phyloP scores from a whole-genome alignment of 2,888 invertebrate genomes.

The Hofmannophila pseudospretella region DNA sequence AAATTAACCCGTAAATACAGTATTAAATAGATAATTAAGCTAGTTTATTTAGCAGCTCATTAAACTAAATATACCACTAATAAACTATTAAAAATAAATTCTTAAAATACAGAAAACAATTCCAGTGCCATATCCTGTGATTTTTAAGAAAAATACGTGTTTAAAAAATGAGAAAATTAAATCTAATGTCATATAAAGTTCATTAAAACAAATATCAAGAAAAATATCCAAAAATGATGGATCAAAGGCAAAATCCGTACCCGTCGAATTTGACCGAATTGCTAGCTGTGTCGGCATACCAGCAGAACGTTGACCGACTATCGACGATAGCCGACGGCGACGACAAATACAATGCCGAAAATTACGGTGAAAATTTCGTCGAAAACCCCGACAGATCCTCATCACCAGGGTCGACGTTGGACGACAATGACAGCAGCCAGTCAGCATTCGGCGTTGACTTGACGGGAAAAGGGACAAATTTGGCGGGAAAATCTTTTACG shows the following conservation, averaged over 20 bases:
- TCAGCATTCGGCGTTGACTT: constrained; percentile 64
- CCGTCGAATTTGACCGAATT: constrained; percentile 57
- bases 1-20: constrained; percentile 20
- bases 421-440: constrained; percentile 58
- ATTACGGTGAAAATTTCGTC: constrained; percentile 32
- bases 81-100: constrained; percentile 15
- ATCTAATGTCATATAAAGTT: constrained; percentile 25
- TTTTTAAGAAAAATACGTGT: constrained; percentile 1
- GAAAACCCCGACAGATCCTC: constrained; percentile 49
- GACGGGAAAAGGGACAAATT: constrained; percentile 60
- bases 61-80: constrained; percentile 13
- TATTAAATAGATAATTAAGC: constrained; percentile 8
- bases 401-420: constrained; percentile 57
- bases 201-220: constrained; percentile 16
- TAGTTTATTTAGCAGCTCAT: constrained; percentile 4
- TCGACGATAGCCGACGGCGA: constrained; percentile 39
- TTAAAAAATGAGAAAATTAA: constrained; percentile 15
- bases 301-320: constrained; percentile 51
- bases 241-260: constrained; percentile 50
- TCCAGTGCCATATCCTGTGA: constrained; percentile 4
- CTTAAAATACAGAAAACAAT: constrained; percentile 5
- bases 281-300: constrained; percentile 50
- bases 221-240: constrained; percentile 45
- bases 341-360: constrained; percentile 40
- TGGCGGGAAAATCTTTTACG: constrained; percentile 86